A percentile compares a stretch with the other conserved stretches of the same genome.
These are phyloP conservation scores for Lumbricus terrestris DNA, from an alignment of 2,888 invertebrate species.

Conservation along the genomic window DNA sequence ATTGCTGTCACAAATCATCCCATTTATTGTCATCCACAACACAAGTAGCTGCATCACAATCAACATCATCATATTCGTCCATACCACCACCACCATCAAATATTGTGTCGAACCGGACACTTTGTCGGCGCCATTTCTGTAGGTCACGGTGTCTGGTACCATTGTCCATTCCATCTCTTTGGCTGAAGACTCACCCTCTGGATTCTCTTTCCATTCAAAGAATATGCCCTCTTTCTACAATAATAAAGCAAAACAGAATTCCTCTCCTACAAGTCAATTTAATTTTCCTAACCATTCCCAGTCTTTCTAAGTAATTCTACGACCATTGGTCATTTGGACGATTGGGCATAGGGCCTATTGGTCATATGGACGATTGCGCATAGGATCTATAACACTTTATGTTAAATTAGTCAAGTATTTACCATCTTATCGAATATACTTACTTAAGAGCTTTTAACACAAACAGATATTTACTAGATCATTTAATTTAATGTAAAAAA, in stretches of 20 bases:
- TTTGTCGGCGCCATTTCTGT: slow-evolving; percentile 41
- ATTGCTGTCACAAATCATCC: neutral
- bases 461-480: too few species aligned
- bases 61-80: neutral
- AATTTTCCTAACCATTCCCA: neutral
- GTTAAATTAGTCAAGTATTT: too few species aligned
- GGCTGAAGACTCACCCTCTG: slow-evolving; percentile 43
- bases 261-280: neutral
- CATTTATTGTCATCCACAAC: neutral
- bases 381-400: too few species aligned
- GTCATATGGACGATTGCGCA: too few species aligned
- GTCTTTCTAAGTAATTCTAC: too few species aligned
- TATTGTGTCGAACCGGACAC: neutral
- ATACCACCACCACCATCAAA: neutral
- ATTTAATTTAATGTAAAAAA: too few species aligned
- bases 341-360: too few species aligned
- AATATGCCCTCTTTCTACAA: slow-evolving; percentile 51
- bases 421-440: too few species aligned
- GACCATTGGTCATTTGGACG: too few species aligned
- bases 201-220: slow-evolving; percentile 56
- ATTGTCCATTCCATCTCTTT: slow-evolving; percentile 56
- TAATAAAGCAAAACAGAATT: neutral
- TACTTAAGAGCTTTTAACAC: too few species aligned
- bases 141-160: slow-evolving; percentile 46
- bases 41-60: neutral